phyloP scores from a whole-genome alignment of 2,113 vertebrate species.

The Quiscalus mexicanus region DNA sequence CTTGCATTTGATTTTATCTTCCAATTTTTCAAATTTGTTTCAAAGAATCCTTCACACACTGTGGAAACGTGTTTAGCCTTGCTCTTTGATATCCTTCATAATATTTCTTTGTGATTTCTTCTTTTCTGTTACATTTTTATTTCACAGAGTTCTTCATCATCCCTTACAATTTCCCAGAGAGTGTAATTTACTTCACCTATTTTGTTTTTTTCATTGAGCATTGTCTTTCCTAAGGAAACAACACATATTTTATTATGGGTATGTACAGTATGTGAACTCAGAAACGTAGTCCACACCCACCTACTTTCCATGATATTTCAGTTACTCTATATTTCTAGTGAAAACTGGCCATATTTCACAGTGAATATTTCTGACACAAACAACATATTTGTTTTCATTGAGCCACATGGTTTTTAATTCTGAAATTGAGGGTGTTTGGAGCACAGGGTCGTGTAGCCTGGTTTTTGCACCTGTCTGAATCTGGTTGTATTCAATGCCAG shows the following conservation, averaged over 20 bases:
- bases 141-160: not conserved
- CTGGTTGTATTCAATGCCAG: not conserved
- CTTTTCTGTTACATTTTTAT: not conserved
- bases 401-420: not conserved
- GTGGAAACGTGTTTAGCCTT: not conserved
- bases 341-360: not conserved
- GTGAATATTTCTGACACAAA: not conserved
- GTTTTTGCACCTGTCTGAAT: not conserved
- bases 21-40: not conserved
- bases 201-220: not conserved
- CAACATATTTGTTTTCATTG: not conserved
- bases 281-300: not conserved
- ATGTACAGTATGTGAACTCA: not conserved
- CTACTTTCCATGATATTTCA: not conserved
- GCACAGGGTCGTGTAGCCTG: not conserved
- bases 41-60: not conserved
- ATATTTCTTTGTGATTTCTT: not conserved
- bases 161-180: not conserved
- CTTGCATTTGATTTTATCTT: not conserved
- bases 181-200: not conserved
- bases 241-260: rapidly evolving
- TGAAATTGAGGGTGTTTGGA: not conserved
- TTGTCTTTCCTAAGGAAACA: not conserved
- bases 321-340: not conserved
- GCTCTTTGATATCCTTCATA: not conserved